A percentile compares a stretch with the other conserved stretches of the same genome.
Conservation (phyloP, 2,888 invertebrate species). For the Drosophila percnosoma region DNA sequence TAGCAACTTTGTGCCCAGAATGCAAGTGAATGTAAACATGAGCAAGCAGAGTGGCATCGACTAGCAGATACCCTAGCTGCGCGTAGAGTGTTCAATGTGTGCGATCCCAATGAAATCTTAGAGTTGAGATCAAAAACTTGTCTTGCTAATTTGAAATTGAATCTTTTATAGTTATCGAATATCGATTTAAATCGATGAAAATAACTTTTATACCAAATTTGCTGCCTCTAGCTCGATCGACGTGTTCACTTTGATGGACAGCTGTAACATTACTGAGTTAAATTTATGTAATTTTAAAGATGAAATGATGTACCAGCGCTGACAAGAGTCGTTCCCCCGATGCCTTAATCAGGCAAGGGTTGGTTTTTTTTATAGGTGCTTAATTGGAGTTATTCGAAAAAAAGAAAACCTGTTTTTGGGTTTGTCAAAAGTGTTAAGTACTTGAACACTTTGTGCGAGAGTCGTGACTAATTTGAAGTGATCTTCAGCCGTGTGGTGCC, state of each 20-base stretch:
- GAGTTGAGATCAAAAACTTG: accelerated
- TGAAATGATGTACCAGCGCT: background rate
- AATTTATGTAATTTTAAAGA: background rate
- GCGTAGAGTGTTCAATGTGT: background rate
- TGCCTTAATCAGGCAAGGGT: background rate
- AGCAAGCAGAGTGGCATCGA: background rate
- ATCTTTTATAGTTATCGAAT: background rate
- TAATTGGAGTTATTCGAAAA: background rate
- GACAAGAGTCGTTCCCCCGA: background rate
- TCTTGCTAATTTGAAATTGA: accelerated
- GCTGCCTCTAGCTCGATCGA: accelerated
- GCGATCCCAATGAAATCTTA: background rate
- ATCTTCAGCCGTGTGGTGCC: constrained; percentile 1
- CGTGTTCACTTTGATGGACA: background rate
- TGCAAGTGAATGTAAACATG: background rate
- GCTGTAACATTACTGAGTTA: background rate
- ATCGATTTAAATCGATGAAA: background rate
- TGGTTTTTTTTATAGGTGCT: background rate
- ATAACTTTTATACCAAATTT: background rate
- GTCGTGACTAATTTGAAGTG: background rate
- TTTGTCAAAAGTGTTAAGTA: background rate
- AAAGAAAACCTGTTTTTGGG: background rate
- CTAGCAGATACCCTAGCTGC: background rate
- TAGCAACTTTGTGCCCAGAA: background rate
- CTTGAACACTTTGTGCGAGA: background rate